Conservation (phyloP, 2,888 invertebrate species). For the Molanna angustata region DNA sequence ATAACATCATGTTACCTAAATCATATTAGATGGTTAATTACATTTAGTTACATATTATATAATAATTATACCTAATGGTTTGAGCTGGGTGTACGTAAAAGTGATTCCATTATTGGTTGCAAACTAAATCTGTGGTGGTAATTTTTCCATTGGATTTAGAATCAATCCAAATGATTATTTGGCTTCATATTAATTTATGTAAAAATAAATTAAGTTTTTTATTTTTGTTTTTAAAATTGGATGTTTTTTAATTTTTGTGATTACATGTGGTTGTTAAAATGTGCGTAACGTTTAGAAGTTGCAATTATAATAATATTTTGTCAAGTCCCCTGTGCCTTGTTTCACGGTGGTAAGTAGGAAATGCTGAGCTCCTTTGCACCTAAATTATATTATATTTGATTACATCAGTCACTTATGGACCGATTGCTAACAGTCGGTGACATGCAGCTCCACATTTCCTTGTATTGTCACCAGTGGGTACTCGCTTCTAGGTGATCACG, state of each 20-base stretch:
- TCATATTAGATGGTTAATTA: neutral
- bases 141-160: slow-evolving; percentile 23
- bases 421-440: neutral
- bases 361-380: slow-evolving; percentile 16
- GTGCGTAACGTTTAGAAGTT: slow-evolving; percentile 33
- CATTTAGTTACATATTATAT: too few species aligned
- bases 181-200: slow-evolving; percentile 23
- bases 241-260: slow-evolving; percentile 33
- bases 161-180: slow-evolving; percentile 20
- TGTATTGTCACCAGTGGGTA: slow-evolving; percentile 32
- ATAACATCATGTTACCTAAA: slow-evolving; percentile 2
- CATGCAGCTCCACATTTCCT: slow-evolving; percentile 15
- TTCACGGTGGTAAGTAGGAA: slow-evolving; percentile 29
- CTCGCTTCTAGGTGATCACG: slow-evolving; percentile 53
- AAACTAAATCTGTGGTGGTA: slow-evolving; percentile 30
- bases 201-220: slow-evolving; percentile 14
- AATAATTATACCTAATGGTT: too few species aligned
- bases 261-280: slow-evolving; percentile 33
- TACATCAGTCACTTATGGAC: neutral
- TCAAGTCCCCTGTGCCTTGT: slow-evolving; percentile 29
- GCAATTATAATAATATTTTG: slow-evolving; percentile 31
- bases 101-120: slow-evolving; percentile 27
- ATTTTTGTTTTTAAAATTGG: slow-evolving; percentile 23
- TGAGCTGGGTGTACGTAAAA: slow-evolving; percentile 47
- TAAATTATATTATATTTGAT: neutral